Evolutionary conservation across 2,797 vertebrate species (phyloP), one percentile per base, ranked within the genome.

Genomic region (Falco biarmicus): DNA sequence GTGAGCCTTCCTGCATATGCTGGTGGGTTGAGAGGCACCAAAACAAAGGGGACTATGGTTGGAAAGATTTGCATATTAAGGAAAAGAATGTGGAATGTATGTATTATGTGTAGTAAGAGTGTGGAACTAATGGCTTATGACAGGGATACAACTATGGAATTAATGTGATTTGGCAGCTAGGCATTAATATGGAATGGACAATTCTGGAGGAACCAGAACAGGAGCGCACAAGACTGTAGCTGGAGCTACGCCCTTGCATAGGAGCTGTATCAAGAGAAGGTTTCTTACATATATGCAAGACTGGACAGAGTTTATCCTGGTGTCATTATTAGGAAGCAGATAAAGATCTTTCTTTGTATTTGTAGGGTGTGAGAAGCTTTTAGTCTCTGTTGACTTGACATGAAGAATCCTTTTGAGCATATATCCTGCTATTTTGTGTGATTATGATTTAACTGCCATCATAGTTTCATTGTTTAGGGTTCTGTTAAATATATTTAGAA

Each of bases 111-210:
- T 94, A 74, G 87, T 37, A 95, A 90, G 80, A 87, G 56, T 66
- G 94, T 96, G 95, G 95, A 97, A 96, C 96, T 96, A 96, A 96
- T 95, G 93, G 64, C 41, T 94, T 96, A 97, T 97, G 96, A 96
- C 96, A 97, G 83, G 89, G 80, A 93, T 95, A 87, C 85, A 93
- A 64, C 91, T 95, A 92, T 94, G 93, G 93, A 95, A 94, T 96
- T 96, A 95, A 96, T 93, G 84, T 92, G 91, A 90, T 90, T 95
- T 96, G 94, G 82, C 94, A 95, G 87, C 54, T 74, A 84, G 79
- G 45, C 82, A 79, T 96, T 93, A 95, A 91, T 92, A 97, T 29
- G 59, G 65, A 88, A 75, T 56, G 70, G 95, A 86, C 79, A 81
- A 0, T 88, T 96, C 79, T 86, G 79, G 76, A 88, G 63, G 31